Conservation (phyloP, 2,888 invertebrate genomes). For the Amblyjoppa proteus region DNA sequence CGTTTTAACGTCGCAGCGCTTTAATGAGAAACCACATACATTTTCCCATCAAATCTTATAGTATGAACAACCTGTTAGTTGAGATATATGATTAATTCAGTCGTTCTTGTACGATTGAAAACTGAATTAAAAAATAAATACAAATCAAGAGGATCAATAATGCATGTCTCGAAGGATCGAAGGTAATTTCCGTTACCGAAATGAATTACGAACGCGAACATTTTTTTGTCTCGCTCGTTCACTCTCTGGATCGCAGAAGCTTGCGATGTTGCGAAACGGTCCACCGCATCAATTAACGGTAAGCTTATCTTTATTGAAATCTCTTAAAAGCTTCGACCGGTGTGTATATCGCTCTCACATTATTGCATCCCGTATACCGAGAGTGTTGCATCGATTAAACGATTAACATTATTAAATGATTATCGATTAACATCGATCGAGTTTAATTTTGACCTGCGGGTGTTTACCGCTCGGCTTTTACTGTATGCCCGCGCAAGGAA, state of each 20-base stretch:
- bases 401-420: constrained; percentile 21
- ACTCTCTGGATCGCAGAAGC: background rate
- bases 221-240: background rate
- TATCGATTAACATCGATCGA: constrained; percentile 48
- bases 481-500: constrained; percentile 32
- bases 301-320: constrained; percentile 15
- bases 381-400: constrained; percentile 36
- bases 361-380: background rate
- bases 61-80: too few relatives aligned
- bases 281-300: constrained; percentile 24
- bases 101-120: background rate
- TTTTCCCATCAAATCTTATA: too few relatives aligned
- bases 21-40: too few relatives aligned
- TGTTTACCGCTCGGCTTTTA: constrained; percentile 42
- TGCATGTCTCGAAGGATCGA: background rate
- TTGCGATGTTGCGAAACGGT: constrained; percentile 9
- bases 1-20: too few relatives aligned
- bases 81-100: too few relatives aligned
- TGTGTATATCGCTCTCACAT: background rate
- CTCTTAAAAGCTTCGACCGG: background rate
- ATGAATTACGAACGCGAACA: background rate
- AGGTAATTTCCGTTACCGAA: background rate
- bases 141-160: background rate
- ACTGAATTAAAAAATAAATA: background rate
- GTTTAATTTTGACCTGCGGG: constrained; percentile 31